Base-by-base conservation (phyloP, 2,888 invertebrate species). In the Hirtodrosophila duncani region DNA sequence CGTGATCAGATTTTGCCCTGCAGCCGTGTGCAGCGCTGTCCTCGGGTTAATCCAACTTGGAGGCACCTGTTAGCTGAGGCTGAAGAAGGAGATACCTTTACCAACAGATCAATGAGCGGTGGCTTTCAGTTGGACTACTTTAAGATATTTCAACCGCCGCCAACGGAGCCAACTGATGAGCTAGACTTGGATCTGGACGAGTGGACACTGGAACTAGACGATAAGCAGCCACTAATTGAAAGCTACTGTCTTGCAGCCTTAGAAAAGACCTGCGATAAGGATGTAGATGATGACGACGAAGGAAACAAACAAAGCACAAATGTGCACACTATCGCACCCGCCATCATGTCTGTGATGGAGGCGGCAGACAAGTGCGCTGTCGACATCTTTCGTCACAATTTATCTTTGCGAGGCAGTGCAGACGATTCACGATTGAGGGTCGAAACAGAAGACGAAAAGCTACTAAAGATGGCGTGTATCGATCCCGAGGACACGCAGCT, bases 401-500 rank as follows among this genome's bases (percentile, higher is more conserved):
- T 9, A 0, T 11, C 18, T 3, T 9, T 21, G 7, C n/a, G n/a
- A 6, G 9, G 5, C 6, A 17, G 8, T 7, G 18, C 18, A 8
- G n/a, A n/a, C n/a, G n/a, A n/a, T n/a, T n/a, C n/a, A n/a, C n/a
- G n/a, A n/a, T n/a, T n/a, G n/a, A n/a, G n/a, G n/a, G 10, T 18
- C 17, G 16, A 9, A 14, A 20, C 31, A 7, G 7, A 0, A 1
- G 10, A 23, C 3, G 8, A 26, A 1, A 34, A 8, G n/a, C 1
- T 34, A 4, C 13, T 14, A 2, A 3, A 18, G 1, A 1, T 30
- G 1, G 34, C 20, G n/a, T 9, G 13, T 8, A 67, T 72, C 0
- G 67, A 84, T 62, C 83, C 83, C 2, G 36, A 67, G 1, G 33
- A 83, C 26, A 17, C 4, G 1, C 3, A 55, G 1, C 30, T 49